phyloP scores from a whole-genome alignment of 2,888 invertebrate species.

The Tricholauxania praeusta region DNA sequence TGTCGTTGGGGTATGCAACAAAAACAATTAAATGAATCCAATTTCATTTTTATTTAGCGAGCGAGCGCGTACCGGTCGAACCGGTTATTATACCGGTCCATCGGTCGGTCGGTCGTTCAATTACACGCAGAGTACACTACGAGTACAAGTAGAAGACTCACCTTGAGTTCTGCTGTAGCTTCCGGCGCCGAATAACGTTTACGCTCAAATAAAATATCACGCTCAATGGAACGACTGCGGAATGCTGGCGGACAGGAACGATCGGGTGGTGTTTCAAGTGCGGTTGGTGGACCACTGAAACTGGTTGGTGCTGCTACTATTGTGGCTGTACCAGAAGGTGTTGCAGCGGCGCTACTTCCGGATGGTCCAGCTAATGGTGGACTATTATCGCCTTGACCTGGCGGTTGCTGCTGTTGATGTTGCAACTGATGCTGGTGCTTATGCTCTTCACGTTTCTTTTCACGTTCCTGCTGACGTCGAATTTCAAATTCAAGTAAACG shows the following conservation, averaged over 20 bases:
- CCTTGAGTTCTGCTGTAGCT: conserved; percentile 58
- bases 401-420: conserved; percentile 44
- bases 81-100: not conserved
- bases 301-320: conserved; percentile 36
- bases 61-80: not conserved
- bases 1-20: conserved; percentile 17
- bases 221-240: conserved; percentile 65
- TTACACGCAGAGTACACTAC: not conserved
- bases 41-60: not conserved
- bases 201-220: conserved; percentile 62
- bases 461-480: conserved; percentile 66
- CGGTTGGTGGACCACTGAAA: conserved; percentile 52
- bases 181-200: conserved; percentile 64
- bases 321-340: conserved; percentile 54
- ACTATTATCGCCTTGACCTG: conserved; percentile 46
- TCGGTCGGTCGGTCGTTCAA: too few relatives aligned
- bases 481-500: conserved; percentile 68
- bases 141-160: conserved; percentile 39
- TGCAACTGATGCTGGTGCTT: conserved; percentile 62
- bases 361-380: conserved; percentile 43
- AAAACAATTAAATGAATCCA: conserved; percentile 15
- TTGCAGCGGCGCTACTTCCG: conserved; percentile 50
- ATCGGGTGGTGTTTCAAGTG: conserved; percentile 60
- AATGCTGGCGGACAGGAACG: conserved; percentile 64
- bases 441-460: conserved; percentile 64